Conservation (phyloP, 2,113 vertebrate genomes). For the Mormyrus lacerda region DNA sequence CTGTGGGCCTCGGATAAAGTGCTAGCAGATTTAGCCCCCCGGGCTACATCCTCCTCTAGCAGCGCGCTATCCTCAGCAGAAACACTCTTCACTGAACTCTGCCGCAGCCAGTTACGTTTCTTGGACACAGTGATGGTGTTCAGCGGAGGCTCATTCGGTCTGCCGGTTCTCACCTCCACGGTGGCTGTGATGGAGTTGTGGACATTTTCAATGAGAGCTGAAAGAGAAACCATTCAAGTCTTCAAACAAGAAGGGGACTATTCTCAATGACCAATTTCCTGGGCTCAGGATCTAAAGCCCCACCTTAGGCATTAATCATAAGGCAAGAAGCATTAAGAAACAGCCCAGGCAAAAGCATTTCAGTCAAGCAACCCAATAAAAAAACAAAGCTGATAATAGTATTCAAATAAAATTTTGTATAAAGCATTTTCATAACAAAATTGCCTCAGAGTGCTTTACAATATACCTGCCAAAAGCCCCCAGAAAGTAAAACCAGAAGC, state of each 20-base stretch:
- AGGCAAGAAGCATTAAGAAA: constrained; percentile 6
- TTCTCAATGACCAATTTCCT: neutral
- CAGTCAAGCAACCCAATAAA: neutral
- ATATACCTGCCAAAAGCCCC: neutral
- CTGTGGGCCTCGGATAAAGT: constrained; percentile 45
- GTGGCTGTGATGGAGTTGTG: constrained; percentile 61
- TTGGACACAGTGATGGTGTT: constrained; percentile 94
- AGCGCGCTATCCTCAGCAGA: constrained; percentile 60
- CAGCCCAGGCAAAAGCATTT: neutral
- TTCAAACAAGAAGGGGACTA: neutral
- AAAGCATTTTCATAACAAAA: neutral
- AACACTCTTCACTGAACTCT: constrained; percentile 63
- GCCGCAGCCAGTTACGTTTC: constrained; percentile 94
- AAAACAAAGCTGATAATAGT: neutral
- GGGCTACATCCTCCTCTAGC: constrained; percentile 47
- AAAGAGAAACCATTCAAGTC: constrained; percentile 30
- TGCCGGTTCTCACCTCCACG: constrained; percentile 51
- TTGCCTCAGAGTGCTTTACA: neutral
- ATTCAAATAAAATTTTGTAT: neutral
- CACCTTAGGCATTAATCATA: neutral
- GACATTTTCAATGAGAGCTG: constrained; percentile 80
- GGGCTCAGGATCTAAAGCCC: neutral
- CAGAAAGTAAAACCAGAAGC: neutral
- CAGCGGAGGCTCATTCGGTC: constrained; percentile 47
- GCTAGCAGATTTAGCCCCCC: constrained; percentile 32